Conservation (phyloP, 2,888 invertebrate species). For the Pollenia angustigena region DNA sequence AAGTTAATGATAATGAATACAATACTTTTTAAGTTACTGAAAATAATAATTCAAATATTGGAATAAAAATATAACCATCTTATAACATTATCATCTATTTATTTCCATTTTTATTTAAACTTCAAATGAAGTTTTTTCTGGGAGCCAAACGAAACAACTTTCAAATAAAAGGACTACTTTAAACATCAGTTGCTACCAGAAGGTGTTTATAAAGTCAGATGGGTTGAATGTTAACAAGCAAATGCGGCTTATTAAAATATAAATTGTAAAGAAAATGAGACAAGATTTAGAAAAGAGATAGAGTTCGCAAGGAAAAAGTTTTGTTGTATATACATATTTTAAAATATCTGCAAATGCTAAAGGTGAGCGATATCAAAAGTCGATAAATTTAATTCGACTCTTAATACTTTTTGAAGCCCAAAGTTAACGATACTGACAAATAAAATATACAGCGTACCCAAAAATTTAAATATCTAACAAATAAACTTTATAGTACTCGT, state of each 20-base stretch:
- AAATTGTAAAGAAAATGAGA: background rate
- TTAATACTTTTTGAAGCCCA: too few relatives aligned
- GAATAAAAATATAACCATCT: constrained; percentile 35
- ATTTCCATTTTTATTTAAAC: background rate
- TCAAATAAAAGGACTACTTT: background rate
- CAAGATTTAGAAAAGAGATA: background rate
- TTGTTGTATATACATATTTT: too few relatives aligned
- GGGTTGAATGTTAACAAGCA: background rate
- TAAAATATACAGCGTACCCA: too few relatives aligned
- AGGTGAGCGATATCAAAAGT: too few relatives aligned
- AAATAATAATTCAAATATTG: constrained; percentile 19
- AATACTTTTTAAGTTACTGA: constrained; percentile 2
- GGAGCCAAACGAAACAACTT: background rate
- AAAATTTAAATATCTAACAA: too few relatives aligned
- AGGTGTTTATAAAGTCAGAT: background rate
- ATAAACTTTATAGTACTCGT: too few relatives aligned
- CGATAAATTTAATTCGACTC: too few relatives aligned
- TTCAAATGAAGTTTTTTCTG: background rate
- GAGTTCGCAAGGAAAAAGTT: too few relatives aligned
- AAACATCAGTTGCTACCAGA: background rate
- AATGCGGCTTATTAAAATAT: background rate
- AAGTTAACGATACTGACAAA: too few relatives aligned
- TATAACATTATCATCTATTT: background rate
- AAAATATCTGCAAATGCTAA: too few relatives aligned
- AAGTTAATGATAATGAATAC: too few relatives aligned